Conservation (phyloP, 2,888 invertebrate genomes). For the Pollenia angustigena region DNA sequence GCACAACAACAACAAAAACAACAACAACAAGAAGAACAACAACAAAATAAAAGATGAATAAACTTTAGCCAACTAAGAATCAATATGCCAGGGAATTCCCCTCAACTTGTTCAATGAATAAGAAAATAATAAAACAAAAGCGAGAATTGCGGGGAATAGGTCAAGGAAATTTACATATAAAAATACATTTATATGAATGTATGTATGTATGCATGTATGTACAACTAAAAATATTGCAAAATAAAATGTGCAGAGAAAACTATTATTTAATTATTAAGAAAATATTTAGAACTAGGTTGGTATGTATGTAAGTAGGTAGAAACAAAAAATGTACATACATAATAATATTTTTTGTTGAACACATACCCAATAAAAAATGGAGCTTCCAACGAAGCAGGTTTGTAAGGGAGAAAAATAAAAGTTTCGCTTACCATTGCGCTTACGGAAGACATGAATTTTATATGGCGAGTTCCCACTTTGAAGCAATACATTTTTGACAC, state of each 20-base stretch:
- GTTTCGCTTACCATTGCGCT: too few relatives aligned
- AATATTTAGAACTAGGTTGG: background rate
- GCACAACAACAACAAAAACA: background rate
- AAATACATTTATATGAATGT: background rate
- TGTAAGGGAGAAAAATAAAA: too few relatives aligned
- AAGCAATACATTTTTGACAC: too few relatives aligned
- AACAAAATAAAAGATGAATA: slow-evolving; percentile 45
- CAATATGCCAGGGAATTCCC: slow-evolving; percentile 42
- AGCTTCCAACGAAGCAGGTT: too few relatives aligned
- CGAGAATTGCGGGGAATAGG: slow-evolving; percentile 27
- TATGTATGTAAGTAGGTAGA: background rate
- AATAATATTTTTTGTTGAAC: too few relatives aligned
- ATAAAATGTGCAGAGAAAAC: background rate
- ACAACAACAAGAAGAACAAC: background rate
- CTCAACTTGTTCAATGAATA: slow-evolving; percentile 9
- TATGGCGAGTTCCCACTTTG: too few relatives aligned
- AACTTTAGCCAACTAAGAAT: slow-evolving; percentile 51
- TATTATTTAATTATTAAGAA: slow-evolving; percentile 8
- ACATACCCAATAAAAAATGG: too few relatives aligned
- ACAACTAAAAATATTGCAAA: slow-evolving; percentile 5
- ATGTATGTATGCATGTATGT: too few relatives aligned
- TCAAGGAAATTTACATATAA: slow-evolving; percentile 41
- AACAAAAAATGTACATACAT: too few relatives aligned
- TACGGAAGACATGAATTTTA: too few relatives aligned
- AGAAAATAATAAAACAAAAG: slow-evolving; percentile 4